Evolutionary conservation across 2,113 vertebrate genomes (phyloP).

Genomic region (Dicerorhinus sumatrensis): DNA sequence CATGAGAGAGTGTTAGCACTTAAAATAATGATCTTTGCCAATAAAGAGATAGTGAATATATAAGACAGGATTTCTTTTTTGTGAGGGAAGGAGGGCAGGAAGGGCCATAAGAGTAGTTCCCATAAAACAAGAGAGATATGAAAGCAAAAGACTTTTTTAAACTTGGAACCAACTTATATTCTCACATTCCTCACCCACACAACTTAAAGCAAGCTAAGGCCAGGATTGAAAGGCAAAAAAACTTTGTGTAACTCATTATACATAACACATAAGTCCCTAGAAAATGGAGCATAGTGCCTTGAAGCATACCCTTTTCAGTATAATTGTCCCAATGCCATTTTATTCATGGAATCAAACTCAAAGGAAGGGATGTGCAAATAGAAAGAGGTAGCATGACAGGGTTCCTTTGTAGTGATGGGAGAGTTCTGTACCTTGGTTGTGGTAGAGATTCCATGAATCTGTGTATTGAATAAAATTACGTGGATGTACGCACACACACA

Average conservation of each 20-base stretch:
- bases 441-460: not conserved
- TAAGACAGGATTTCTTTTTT: not conserved
- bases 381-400: not conserved
- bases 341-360: not conserved
- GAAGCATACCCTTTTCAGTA: not conserved
- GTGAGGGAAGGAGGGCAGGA: accelerated
- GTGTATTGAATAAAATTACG: not conserved
- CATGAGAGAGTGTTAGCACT: conserved; percentile 53
- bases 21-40: not conserved
- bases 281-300: not conserved
- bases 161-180: not conserved
- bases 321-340: not conserved
- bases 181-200: not conserved
- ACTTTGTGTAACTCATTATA: not conserved
- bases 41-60: conserved; percentile 60
- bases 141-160: not conserved
- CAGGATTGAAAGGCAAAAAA: not conserved
- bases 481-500: not conserved
- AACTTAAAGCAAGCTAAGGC: not conserved
- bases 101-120: not conserved
- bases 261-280: not conserved
- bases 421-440: not conserved
- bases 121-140: not conserved
- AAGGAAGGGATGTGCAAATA: not conserved
- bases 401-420: not conserved